Conservation (phyloP, 2,888 invertebrate genomes). For the Halictus ligatus region DNA sequence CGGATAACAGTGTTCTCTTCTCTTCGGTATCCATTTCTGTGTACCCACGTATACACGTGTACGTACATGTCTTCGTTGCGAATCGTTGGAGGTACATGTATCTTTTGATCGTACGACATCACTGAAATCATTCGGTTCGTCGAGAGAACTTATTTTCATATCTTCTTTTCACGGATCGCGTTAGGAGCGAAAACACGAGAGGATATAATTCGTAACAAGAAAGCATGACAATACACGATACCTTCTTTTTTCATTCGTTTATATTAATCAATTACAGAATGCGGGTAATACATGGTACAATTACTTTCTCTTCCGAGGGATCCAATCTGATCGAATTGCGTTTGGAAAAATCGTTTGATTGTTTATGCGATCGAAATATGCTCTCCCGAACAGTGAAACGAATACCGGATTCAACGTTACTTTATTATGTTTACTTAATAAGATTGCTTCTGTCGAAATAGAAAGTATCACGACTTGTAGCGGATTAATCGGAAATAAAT, state of each 20-base stretch:
- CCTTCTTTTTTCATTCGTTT: conserved; percentile 15
- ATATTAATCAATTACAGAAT: conserved; percentile 36
- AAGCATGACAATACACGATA: background rate
- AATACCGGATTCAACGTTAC: background rate
- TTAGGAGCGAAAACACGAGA: background rate
- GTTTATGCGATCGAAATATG: background rate
- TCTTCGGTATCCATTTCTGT: background rate
- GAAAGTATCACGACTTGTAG: background rate
- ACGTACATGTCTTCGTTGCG: background rate
- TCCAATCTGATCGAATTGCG: background rate
- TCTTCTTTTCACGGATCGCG: background rate
- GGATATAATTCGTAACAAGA: background rate
- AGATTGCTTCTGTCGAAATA: background rate
- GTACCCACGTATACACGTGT: background rate
- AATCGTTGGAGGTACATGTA: conserved; percentile 30
- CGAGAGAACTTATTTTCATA: background rate
- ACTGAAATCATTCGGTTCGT: background rate
- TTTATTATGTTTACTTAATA: background rate
- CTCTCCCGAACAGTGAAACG: background rate
- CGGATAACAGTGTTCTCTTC: background rate
- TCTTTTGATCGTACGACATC: background rate
- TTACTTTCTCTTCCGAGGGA: background rate
- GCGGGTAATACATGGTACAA: background rate
- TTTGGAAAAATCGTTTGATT: background rate
- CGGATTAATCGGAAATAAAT: background rate